Evolutionary conservation across 2,797 vertebrate genomes (phyloP).

Genomic region (Halcyon chelicuti): DNA sequence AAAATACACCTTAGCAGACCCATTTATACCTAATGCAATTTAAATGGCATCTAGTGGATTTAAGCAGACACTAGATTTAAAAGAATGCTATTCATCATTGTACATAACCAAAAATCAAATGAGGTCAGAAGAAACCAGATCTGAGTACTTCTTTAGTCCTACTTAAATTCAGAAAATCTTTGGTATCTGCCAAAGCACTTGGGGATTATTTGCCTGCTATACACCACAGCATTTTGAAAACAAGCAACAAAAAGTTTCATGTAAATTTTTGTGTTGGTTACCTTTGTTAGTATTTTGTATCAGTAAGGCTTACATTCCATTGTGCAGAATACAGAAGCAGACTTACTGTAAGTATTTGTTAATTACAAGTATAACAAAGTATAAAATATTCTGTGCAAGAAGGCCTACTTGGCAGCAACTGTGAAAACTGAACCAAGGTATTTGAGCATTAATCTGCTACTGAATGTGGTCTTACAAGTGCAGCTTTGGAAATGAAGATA

Average conservation of each 20-base stretch:
- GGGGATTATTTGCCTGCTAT: neutral
- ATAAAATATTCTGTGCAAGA: conserved; percentile 64
- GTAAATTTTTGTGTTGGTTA: neutral
- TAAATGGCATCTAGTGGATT: neutral
- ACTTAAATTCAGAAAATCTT: neutral
- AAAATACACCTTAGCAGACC: neutral
- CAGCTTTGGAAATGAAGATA: conserved; percentile 83
- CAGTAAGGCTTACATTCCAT: neutral
- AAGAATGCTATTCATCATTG: neutral
- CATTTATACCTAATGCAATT: neutral
- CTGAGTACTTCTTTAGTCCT: neutral
- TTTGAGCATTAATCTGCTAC: conserved; percentile 87
- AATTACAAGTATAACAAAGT: conserved; percentile 58
- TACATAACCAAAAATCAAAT: neutral
- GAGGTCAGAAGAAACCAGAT: conserved; percentile 10
- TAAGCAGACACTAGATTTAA: neutral
- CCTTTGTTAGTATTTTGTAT: neutral
- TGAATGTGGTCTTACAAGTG: conserved; percentile 88
- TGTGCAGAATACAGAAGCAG: neutral
- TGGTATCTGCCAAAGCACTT: neutral
- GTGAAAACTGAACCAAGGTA: conserved; percentile 87
- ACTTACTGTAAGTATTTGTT: conserved; percentile 26
- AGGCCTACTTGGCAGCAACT: conserved; percentile 81
- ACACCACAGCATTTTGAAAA: neutral
- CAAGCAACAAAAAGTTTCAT: neutral